Conservation (phyloP, 2,797 vertebrate species). For the Karalla daura region DNA sequence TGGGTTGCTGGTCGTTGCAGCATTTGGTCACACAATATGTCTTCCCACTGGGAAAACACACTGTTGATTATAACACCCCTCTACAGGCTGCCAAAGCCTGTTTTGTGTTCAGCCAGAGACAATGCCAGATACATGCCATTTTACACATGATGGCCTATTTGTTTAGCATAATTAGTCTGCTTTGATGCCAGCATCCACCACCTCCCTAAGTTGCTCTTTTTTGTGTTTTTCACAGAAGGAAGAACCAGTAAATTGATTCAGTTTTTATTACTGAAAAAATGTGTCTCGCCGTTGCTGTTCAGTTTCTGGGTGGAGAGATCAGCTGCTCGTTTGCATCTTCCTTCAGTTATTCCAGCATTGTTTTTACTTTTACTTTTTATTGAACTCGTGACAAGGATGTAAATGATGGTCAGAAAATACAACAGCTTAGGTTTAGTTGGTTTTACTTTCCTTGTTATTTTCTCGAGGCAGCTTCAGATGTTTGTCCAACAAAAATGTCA, state of each 20-base stretch:
- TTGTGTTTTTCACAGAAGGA: slow-evolving; percentile 2
- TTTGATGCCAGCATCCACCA: slow-evolving; percentile 31
- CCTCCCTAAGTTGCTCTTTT: background rate
- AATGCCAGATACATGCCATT: slow-evolving; percentile 44
- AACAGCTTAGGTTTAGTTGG: background rate
- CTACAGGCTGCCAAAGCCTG: slow-evolving; percentile 49
- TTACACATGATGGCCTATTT: slow-evolving; percentile 49
- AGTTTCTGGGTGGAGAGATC: background rate
- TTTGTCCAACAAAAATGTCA: background rate
- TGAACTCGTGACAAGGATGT: background rate
- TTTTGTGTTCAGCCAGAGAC: slow-evolving; percentile 47
- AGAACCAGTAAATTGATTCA: background rate
- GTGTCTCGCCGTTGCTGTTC: too few relatives aligned
- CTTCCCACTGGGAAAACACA: slow-evolving; percentile 52
- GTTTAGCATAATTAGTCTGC: slow-evolving; percentile 49
- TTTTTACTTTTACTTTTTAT: background rate
- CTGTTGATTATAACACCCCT: slow-evolving; percentile 56
- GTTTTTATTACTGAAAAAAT: background rate
- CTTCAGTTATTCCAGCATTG: background rate
- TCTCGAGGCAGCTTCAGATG: background rate
- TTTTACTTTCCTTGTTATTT: background rate
- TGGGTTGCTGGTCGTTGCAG: slow-evolving; percentile 34
- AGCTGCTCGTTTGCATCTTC: slow-evolving; percentile 2
- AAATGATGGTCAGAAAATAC: background rate
- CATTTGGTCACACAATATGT: slow-evolving; percentile 68